Conservation (phyloP, 2,113 vertebrate genomes). For the Shinisaurus crocodilurus region DNA sequence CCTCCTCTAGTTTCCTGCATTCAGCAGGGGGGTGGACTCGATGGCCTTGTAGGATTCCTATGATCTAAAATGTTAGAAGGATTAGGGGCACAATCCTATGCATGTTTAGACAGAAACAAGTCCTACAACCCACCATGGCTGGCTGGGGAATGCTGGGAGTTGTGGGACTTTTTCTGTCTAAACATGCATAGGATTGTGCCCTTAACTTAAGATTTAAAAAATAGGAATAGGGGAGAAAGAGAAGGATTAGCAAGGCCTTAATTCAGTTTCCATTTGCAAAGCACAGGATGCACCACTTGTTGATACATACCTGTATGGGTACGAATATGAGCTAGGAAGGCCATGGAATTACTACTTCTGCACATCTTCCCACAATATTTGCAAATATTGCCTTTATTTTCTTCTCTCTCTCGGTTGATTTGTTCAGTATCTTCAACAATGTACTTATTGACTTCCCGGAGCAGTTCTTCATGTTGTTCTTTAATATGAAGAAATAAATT, state of each 20-base stretch:
- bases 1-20: no score
- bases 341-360: constrained; percentile 98
- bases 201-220: background rate
- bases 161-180: no score
- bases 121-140: no score
- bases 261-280: constrained; percentile 7
- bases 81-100: background rate
- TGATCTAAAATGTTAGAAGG: constrained; percentile 10
- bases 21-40: no score
- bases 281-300: background rate
- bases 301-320: constrained; percentile 92
- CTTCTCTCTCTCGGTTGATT: constrained; percentile 95
- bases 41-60: no score
- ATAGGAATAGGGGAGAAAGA: no score
- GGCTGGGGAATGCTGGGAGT: no score
- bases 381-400: constrained; percentile 95
- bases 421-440: constrained; percentile 97
- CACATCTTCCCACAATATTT: constrained; percentile 97
- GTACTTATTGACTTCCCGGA: constrained; percentile 96
- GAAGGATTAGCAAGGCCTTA: background rate
- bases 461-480: constrained; percentile 95
- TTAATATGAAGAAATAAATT: constrained; percentile 96
- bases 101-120: no score
- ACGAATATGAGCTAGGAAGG: constrained; percentile 95
- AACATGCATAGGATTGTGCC: no score